phyloP scores from a whole-genome alignment of 2,113 vertebrate species.

The Apeltes quadracus region DNA sequence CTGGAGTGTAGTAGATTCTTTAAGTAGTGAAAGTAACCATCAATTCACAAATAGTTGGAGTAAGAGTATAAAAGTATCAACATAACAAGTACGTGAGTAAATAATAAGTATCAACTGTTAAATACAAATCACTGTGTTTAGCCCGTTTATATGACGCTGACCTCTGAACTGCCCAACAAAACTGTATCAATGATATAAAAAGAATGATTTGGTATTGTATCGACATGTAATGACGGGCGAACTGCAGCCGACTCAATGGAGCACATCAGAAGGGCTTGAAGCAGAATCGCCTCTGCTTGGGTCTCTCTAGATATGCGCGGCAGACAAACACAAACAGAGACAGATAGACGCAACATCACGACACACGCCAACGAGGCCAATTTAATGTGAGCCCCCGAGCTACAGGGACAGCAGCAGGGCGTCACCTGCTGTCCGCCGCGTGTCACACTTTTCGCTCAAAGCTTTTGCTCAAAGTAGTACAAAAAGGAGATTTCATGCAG shows the following conservation, averaged over 20 bases:
- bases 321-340: neutral
- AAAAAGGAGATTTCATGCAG: neutral
- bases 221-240: no score
- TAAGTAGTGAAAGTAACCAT: neutral
- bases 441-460: constrained; percentile 31
- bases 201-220: neutral
- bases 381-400: neutral
- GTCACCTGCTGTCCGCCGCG: neutral
- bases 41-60: neutral
- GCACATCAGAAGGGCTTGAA: no score
- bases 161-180: neutral
- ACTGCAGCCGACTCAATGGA: no score
- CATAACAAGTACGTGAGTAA: neutral
- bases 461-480: neutral
- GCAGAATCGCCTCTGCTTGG: no score
- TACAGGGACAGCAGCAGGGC: neutral
- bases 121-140: neutral
- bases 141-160: neutral
- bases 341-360: neutral
- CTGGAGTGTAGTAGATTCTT: neutral
- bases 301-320: no score
- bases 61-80: neutral
- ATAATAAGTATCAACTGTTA: neutral
- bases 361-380: neutral
- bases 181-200: neutral